Evolutionary conservation across 2,888 invertebrate genomes (phyloP), one percentile per base, ranked within the genome.

Genomic region (Andrena bucephala): DNA sequence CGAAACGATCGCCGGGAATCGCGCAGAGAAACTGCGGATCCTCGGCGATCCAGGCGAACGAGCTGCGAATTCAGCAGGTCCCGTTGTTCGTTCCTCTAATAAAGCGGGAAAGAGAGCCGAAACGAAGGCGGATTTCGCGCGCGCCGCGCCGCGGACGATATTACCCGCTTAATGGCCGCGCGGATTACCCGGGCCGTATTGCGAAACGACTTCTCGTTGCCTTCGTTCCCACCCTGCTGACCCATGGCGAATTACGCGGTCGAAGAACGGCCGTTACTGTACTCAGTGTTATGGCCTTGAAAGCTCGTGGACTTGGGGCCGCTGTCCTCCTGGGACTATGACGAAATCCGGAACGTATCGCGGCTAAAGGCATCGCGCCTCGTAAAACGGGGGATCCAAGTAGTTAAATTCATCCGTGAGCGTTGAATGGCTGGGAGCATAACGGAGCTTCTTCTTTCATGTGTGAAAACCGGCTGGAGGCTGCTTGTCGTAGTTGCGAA

Each of bases 151-250:
- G 13, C 24, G 50, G 57, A 71, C 68, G 73, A 73, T 72, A 66
- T 79, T 79, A 73, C 42, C 69, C 42, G 69, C 69, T 79, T 81
- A 81, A 81, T 73, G 80, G 66, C 69, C 80, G n/a, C 42, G 48
- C 16, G 79, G 79, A 81, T 81, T 81, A 69, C 73, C n/a, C 20
- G 20, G 24, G 60, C 20, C 69, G 52, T 73, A 69, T 81, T 36
- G 68, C 65, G 69, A 33, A 79, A 81, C 79, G 68, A 79, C 73
- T 73, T 69, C 27, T 59, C 72, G 36, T 33, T 50, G 33, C 57
- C 42, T 74, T 60, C 33, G 59, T 60, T 52, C 20, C 57, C 20
- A 16, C 29, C 16, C 63, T 48, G 0, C 16, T 42, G 54, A 57
- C 54, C 70, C 29, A n/a, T 48, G 10, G 48, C 48, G 50, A 70